phyloP scores from a whole-genome alignment of 2,113 vertebrate species.

The Naja naja region DNA sequence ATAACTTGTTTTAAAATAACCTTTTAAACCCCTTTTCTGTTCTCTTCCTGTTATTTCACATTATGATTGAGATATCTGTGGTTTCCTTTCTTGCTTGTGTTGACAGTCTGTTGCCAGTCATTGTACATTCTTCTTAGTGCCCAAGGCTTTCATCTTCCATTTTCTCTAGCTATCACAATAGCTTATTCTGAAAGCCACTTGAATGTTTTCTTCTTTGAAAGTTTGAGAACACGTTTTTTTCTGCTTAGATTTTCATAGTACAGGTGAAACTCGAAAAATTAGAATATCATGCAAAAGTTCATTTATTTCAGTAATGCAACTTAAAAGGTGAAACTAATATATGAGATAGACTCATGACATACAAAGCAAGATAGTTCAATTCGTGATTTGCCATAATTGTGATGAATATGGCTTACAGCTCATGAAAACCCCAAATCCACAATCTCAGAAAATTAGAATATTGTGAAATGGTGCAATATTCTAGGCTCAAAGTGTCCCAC shows the following conservation, averaged over 20 bases:
- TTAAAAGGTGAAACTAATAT: too few relatives aligned
- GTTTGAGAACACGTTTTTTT: neutral
- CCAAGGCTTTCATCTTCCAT: neutral
- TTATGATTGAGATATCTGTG: neutral
- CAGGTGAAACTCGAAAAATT: too few relatives aligned
- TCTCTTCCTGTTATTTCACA: neutral
- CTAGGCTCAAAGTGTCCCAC: too few relatives aligned
- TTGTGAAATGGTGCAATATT: too few relatives aligned
- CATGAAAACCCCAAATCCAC: too few relatives aligned
- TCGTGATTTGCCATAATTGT: too few relatives aligned
- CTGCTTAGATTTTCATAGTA: neutral
- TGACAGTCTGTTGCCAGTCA: neutral
- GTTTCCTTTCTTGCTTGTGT: neutral
- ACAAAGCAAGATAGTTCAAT: too few relatives aligned
- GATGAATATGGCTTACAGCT: too few relatives aligned
- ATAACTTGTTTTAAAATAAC: neutral
- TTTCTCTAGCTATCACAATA: neutral
- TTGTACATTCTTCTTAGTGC: neutral
- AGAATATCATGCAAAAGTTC: too few relatives aligned
- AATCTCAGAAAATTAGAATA: too few relatives aligned
- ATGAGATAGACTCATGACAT: too few relatives aligned
- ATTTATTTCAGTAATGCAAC: too few relatives aligned
- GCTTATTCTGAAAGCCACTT: neutral
- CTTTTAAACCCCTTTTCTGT: neutral
- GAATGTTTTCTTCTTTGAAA: neutral